These are phyloP conservation scores for Lutraria lutraria DNA, from an alignment of 2,888 invertebrate genomes.

Conservation along the genomic window DNA sequence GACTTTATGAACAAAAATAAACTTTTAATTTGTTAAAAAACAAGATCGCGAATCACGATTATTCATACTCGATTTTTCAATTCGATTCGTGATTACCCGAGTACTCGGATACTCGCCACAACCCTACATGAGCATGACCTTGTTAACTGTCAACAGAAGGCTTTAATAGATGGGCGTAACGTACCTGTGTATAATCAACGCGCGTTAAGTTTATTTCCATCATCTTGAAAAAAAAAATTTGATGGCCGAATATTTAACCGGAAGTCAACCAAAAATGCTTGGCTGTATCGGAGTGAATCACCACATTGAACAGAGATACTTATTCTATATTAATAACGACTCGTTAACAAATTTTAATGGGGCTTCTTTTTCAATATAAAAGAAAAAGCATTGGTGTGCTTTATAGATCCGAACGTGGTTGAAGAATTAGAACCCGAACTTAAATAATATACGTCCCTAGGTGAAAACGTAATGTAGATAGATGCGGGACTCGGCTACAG, in stretches of 20 bases:
- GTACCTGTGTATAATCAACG: constrained; percentile 92
- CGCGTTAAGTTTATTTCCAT: constrained; percentile 94
- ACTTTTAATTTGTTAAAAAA: too few species aligned
- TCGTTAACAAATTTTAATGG: too few species aligned
- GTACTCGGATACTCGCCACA: too few species aligned
- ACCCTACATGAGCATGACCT: too few species aligned
- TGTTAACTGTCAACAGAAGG: too few species aligned
- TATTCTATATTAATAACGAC: background rate
- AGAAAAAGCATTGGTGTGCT: too few species aligned
- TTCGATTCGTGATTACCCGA: too few species aligned
- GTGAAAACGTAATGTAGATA: background rate
- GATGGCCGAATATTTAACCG: constrained; percentile 32
- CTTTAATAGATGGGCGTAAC: background rate
- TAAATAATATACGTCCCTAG: background rate
- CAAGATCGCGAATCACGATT: too few species aligned
- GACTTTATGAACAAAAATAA: too few species aligned
- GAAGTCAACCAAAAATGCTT: constrained; percentile 65
- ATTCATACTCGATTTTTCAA: too few species aligned
- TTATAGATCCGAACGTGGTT: background rate
- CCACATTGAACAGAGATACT: background rate
- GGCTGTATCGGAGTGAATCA: constrained; percentile 65
- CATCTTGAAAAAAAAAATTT: constrained; percentile 76
- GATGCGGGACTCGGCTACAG: background rate
- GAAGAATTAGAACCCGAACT: background rate
- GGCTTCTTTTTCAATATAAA: too few species aligned